Percentiles rank a stretch among this genome's conserved stretches.
Evolutionary conservation across 2,888 invertebrate species (phyloP).

Genomic region (Oligia fasciuncula): DNA sequence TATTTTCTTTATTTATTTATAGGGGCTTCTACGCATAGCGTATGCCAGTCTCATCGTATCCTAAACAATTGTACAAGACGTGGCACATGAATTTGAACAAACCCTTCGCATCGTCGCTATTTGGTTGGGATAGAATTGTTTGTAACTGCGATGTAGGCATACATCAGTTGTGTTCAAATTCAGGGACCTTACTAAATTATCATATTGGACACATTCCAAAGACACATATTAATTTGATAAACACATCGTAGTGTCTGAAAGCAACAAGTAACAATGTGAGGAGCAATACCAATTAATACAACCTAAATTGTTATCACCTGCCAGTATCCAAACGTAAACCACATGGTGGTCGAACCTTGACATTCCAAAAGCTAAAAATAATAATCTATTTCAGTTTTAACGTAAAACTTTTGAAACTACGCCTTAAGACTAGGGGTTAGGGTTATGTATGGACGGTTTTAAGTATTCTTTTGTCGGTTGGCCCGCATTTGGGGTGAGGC

Average conservation of each 20-base stretch:
- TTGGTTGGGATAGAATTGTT: no score
- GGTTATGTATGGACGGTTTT: slow-evolving; percentile 67
- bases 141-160: no score
- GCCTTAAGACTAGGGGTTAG: slow-evolving; percentile 72
- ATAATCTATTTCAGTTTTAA: slow-evolving; percentile 84
- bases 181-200: no score
- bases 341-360: slow-evolving; percentile 88
- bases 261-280: slow-evolving; percentile 22
- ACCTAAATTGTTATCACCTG: slow-evolving; percentile 80
- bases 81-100: no score
- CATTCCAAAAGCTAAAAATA: slow-evolving; percentile 89
- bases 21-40: no score
- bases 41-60: no score
- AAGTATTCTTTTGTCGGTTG: slow-evolving; percentile 61
- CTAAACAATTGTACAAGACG: no score
- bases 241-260: slow-evolving; percentile 23
- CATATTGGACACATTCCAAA: no score
- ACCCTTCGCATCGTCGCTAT: no score
- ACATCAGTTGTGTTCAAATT: no score
- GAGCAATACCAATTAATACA: slow-evolving; percentile 59
- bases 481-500: slow-evolving; percentile 86
- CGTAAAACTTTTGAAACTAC: slow-evolving; percentile 71
- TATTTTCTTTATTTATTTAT: no score
- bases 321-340: slow-evolving; percentile 82
- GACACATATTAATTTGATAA: not conserved